phyloP scores from a whole-genome alignment of 2,113 vertebrate species.

The Ascaphus truei region DNA sequence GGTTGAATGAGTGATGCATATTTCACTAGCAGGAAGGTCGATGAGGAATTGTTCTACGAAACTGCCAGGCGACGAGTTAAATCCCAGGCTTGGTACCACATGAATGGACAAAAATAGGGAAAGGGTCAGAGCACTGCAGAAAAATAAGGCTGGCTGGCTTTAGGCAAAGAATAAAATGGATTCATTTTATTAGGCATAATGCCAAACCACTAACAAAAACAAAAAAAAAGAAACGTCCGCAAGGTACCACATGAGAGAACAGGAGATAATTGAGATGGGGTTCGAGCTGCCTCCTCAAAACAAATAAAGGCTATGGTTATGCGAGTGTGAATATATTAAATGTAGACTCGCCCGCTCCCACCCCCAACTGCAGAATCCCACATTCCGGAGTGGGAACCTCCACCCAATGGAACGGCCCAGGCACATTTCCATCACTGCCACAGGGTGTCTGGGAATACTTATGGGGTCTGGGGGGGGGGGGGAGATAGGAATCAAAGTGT shows the following conservation, averaged over 20 bases:
- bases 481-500: no score
- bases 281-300: slow-evolving; percentile 15
- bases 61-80: background rate
- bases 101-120: slow-evolving; percentile 12
- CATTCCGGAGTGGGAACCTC: background rate
- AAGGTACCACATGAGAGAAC: slow-evolving; percentile 16
- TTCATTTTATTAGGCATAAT: no score
- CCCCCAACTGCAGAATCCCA: background rate
- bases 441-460: background rate
- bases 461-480: background rate
- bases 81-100: background rate
- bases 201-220: no score
- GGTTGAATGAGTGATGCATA: background rate
- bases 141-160: no score
- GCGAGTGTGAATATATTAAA: slow-evolving; percentile 22
- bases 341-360: background rate
- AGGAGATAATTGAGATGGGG: no score
- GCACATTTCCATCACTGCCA: background rate
- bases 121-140: no score
- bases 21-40: background rate
- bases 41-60: background rate
- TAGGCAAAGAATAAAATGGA: no score
- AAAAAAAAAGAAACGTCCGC: no score
- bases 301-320: slow-evolving; percentile 16
- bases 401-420: no score